Evolutionary conservation across 64 coral and sea anemone genomes (phyloP).

Genomic region (Dendrophyllia cribrosa): DNA sequence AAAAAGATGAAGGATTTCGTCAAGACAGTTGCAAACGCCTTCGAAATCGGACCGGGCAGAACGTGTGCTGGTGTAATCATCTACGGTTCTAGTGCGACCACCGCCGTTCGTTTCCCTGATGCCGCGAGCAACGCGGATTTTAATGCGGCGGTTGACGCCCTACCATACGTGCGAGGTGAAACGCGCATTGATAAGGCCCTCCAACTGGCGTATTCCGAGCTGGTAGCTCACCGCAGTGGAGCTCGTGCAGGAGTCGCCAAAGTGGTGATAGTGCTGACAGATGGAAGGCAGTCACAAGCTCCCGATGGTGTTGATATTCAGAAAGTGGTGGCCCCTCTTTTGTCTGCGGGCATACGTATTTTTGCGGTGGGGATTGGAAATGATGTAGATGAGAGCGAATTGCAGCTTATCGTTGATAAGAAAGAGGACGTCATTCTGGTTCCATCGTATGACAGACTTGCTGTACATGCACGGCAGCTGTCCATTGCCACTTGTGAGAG

Average conservation of each 20-base stretch:
- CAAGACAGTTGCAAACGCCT: constrained; percentile 57
- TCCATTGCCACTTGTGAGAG: constrained; percentile 55
- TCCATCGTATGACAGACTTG: constrained; percentile 40
- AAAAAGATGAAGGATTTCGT: constrained; percentile 72
- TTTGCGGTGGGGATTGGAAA: constrained; percentile 70
- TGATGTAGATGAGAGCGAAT: constrained; percentile 15
- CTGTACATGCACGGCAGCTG: constrained; percentile 25
- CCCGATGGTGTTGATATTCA: constrained; percentile 3
- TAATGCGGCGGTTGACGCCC: constrained; percentile 22
- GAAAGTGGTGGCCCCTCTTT: constrained; percentile 47
- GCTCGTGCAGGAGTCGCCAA: constrained; percentile 3
- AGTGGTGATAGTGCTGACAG: not conserved
- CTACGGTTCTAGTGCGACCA: constrained; percentile 37
- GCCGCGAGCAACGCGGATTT: constrained; percentile 26
- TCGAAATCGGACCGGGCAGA: constrained; percentile 25
- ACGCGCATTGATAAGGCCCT: constrained; percentile 81
- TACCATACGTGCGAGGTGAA: constrained; percentile 60
- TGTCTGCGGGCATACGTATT: constrained; percentile 34
- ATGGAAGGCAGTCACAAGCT: constrained; percentile 3
- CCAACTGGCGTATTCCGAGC: constrained; percentile 11
- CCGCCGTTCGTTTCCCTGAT: constrained; percentile 33
- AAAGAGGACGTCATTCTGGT: constrained; percentile 60
- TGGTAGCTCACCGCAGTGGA: not conserved
- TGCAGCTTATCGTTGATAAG: constrained; percentile 45
- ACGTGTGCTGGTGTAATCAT: constrained; percentile 51